Percentiles rank a stretch among this genome's conserved stretches.
These are phyloP conservation scores for Tragulus kanchil DNA, from an alignment of 2,113 vertebrate genomes.

Conservation along the genomic window DNA sequence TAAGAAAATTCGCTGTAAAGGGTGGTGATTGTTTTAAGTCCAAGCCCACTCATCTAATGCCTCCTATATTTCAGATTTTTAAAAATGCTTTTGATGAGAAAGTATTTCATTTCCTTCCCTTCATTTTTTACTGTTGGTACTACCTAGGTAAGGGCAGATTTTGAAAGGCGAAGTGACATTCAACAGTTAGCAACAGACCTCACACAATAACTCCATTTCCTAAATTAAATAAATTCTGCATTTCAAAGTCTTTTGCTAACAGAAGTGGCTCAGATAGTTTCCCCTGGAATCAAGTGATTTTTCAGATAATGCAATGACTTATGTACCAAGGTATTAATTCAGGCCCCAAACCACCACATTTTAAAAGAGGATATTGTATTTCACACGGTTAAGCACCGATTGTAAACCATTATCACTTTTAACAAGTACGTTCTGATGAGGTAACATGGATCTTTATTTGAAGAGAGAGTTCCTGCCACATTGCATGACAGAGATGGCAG, in stretches of 20 bases:
- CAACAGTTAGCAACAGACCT: constrained; percentile 37
- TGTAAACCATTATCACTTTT: constrained; percentile 73
- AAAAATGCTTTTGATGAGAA: constrained; percentile 45
- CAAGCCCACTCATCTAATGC: neutral
- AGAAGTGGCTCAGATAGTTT: constrained; percentile 65
- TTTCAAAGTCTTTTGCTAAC: constrained; percentile 58
- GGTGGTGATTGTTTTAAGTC: constrained; percentile 57
- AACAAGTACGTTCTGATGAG: constrained; percentile 81
- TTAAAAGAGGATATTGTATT: constrained; percentile 73
- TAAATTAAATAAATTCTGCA: constrained; percentile 67
- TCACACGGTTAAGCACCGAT: constrained; percentile 60
- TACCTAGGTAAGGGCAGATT: neutral
- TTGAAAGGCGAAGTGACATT: constrained; percentile 59
- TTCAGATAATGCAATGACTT: constrained; percentile 68
- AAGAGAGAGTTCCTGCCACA: constrained; percentile 68
- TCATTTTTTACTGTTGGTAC: neutral
- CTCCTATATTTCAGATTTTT: constrained; percentile 67
- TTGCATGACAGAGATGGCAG: constrained; percentile 58
- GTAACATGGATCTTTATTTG: constrained; percentile 68
- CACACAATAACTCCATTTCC: constrained; percentile 54
- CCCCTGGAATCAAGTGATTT: constrained; percentile 56
- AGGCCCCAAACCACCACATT: constrained; percentile 64
- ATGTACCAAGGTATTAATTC: constrained; percentile 70
- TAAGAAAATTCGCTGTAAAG: constrained; percentile 72
- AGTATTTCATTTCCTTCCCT: constrained; percentile 42